Base-by-base conservation (phyloP, 2,113 vertebrate species). In the Oceanites oceanicus region DNA sequence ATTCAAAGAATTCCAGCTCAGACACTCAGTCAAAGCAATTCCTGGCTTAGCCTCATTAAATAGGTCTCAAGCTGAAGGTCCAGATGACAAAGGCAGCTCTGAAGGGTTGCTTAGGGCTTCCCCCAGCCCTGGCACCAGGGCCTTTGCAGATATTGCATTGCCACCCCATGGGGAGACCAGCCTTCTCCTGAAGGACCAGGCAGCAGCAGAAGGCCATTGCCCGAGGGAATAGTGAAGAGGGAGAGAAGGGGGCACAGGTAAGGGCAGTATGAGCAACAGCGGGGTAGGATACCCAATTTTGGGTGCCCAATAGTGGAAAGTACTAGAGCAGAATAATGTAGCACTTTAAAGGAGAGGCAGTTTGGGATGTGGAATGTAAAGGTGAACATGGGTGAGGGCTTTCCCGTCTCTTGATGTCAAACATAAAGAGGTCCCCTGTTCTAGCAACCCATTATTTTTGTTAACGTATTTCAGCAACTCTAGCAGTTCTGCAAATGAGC, bases 21-120 rank as follows among this genome's bases (percentile, higher is more conserved):
- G 68, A 96, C 38, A 68, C 62, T 83, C 78, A 87, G 91, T 95
- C 79, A 92, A 96, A 96, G 94, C 82, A 75, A 82, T 87, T 82
- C 25, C 36, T 77, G 72, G 47, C 66, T 80, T 77, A 86, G 77
- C 53, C 58, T 90, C 66, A 40, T 59, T 85, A 81, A 71, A 68
- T 59, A 83, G 63, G 89, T 75, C 18, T n/a, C 78, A 58, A 53
- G 38, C 71, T 74, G 63, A 94, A 78, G 10, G 14, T 50, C 53
- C 11, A 49, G 58, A 73, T 34, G 71, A 36, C 9, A 92, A 66
- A 87, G 63, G 19, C 21, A 55, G 68, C 22, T 86, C 82, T 30
- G 71, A 30, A 75, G 42, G 19, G 34, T 25, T 71, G 26, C 32
- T 86, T 66, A 42, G 8, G 25, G 11, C 21, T 86, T 89, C 17